Evolutionary conservation across 2,888 invertebrate genomes (phyloP), one percentile per base, ranked within the genome.

Genomic region (Polymixis flavicincta): DNA sequence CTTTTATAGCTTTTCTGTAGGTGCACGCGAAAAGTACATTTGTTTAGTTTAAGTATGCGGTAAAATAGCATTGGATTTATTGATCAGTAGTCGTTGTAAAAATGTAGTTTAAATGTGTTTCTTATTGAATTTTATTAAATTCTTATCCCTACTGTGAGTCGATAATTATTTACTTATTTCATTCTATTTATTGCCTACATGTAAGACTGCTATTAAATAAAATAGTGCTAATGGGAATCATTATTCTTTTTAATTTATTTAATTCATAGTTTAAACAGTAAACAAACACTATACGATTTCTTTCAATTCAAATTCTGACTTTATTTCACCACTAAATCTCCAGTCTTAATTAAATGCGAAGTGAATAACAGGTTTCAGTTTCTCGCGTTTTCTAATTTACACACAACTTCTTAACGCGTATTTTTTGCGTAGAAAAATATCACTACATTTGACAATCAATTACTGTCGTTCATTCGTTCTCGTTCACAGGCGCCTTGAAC

Each of bases 21-120:
- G 32, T 45, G 65, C 82, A 81, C 78, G 78, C 68, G 28, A 80
- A 69, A 72, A 60, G 52, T 32, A 57, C 64, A 83, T 82, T 79
- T 68, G n/a, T 61, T 68, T 57, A 22, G 25, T 60, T 63, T 60
- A 76, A 28, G 28, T 57, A 42, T 48, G 68, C 50, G 14, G 63
- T 71, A 63, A 74, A 63, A 80, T 57, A 45, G n/a, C 65, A 52
- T 48, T 63, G 14, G 19, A 57, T 67, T 80, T 67, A 80, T 80
- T 57, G 11, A 63, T 50, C 32, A 55, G 61, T 45, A 57, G 37
- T 52, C n/a, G 54, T 22, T 60, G n/a, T 72, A 65, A 77, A 72
- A 65, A 54, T n/a, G 6, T 8, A 14, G 19, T 52, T 63, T n/a
- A n/a, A n/a, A 70, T 64, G n/a, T 59, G 42, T 37, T 37, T 64